Percentiles rank a stretch among this genome's conserved stretches.
Evolutionary conservation across 1,140 invertebrate genomes (phyloP).

Genomic region (Sitodiplosis mosellana): DNA sequence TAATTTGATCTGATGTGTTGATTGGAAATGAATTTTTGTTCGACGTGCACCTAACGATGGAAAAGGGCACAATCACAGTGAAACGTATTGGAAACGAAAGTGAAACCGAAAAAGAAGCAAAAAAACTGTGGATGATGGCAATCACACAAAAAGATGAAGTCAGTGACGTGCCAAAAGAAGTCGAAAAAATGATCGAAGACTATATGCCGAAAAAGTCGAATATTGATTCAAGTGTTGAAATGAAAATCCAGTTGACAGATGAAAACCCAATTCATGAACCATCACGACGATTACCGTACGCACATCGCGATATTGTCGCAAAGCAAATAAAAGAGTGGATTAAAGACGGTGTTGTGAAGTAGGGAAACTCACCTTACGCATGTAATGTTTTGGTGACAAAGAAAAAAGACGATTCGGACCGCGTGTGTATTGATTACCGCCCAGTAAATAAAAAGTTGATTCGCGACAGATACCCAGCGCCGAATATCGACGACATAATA

Average conservation of each 20-base stretch:
- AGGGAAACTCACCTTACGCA: slow-evolving; percentile 13
- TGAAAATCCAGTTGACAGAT: slow-evolving; percentile 8
- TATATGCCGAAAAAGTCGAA: too few relatives aligned
- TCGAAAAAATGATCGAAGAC: too few relatives aligned
- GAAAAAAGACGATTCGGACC: slow-evolving; percentile 11
- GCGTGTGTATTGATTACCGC: slow-evolving; percentile 14
- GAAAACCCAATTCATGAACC: slow-evolving; percentile 10
- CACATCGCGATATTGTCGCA: slow-evolving; percentile 13
- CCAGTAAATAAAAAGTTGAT: slow-evolving; percentile 11
- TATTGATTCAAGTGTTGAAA: slow-evolving; percentile 1
- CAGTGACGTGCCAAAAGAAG: too few relatives aligned
- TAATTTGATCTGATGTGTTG: too few relatives aligned
- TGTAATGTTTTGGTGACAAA: slow-evolving; percentile 15
- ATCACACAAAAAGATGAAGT: too few relatives aligned
- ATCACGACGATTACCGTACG: slow-evolving; percentile 13
- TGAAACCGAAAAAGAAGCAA: too few relatives aligned
- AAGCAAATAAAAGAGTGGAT: slow-evolving; percentile 12
- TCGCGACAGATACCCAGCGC: slow-evolving; percentile 15
- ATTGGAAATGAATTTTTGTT: too few relatives aligned
- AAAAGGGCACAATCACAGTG: too few relatives aligned
- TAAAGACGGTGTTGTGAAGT: slow-evolving; percentile 9
- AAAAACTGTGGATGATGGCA: too few relatives aligned
- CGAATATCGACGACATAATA: slow-evolving; percentile 18
- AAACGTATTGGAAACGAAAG: too few relatives aligned
- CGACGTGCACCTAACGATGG: too few relatives aligned